These are phyloP conservation scores for Brenthis hecate DNA, from an alignment of 2,888 invertebrate species.

Conservation along the genomic window DNA sequence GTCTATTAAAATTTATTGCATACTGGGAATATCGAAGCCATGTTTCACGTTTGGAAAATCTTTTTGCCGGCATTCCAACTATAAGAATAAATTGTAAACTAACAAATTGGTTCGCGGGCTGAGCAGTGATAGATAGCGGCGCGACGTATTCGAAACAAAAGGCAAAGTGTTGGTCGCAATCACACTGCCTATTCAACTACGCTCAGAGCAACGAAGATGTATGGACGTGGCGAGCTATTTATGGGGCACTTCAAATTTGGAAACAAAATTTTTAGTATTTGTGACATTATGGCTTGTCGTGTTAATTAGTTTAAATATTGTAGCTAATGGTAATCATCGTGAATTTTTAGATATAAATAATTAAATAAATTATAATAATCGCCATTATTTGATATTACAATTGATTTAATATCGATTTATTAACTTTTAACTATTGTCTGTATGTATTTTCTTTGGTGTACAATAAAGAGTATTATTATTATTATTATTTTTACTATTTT, in stretches of 20 bases:
- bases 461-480: too few relatives aligned
- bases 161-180: conserved; percentile 74
- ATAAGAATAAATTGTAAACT: conserved; percentile 61
- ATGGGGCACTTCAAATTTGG: conserved; percentile 31
- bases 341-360: too few relatives aligned
- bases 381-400: too few relatives aligned
- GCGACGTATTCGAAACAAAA: conserved; percentile 72
- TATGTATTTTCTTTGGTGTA: too few relatives aligned
- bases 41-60: conserved; percentile 45
- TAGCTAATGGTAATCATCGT: neutral
- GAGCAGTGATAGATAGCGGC: conserved; percentile 74
- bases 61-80: conserved; percentile 48
- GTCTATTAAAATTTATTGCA: conserved; percentile 44
- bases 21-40: conserved; percentile 44
- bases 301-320: conserved; percentile 9
- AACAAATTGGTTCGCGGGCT: conserved; percentile 67
- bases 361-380: too few relatives aligned
- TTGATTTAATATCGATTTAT: too few relatives aligned
- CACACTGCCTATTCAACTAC: conserved; percentile 70
- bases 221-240: conserved; percentile 39
- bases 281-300: conserved; percentile 5
- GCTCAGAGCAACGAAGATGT: conserved; percentile 51
- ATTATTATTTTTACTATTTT: too few relatives aligned
- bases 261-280: conserved; percentile 30
- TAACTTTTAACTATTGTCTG: too few relatives aligned